These are phyloP conservation scores for Drosophila willistoni DNA, from an alignment of 1,140 invertebrate species.

Conservation along the genomic window DNA sequence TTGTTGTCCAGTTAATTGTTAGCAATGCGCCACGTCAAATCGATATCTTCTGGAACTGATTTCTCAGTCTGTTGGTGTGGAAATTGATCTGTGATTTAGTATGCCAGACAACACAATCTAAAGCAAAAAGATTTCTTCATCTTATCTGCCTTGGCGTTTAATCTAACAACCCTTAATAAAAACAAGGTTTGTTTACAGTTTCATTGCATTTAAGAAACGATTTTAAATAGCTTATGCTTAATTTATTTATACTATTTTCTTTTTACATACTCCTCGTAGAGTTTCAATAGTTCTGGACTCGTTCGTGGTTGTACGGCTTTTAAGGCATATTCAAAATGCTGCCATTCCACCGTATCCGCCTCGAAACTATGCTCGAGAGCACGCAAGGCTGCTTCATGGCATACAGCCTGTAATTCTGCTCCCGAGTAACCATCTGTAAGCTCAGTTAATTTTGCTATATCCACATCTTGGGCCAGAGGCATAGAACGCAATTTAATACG, in stretches of 20 bases:
- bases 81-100: constrained; percentile 1
- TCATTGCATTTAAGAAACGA: neutral
- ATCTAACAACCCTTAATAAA: constrained; percentile 10
- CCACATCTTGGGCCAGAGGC: constrained; percentile 86
- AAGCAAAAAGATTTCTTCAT: neutral
- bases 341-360: constrained; percentile 83
- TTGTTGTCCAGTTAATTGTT: constrained; percentile 24
- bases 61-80: neutral
- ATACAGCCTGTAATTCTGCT: constrained; percentile 94
- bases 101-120: neutral
- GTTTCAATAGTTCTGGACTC: constrained; percentile 86
- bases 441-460: constrained; percentile 86
- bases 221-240: neutral
- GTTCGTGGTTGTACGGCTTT: constrained; percentile 89
- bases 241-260: constrained; percentile 30
- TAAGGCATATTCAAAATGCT: constrained; percentile 89
- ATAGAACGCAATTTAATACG: constrained; percentile 87
- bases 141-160: neutral
- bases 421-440: constrained; percentile 92
- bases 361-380: constrained; percentile 90
- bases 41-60: neutral
- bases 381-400: constrained; percentile 92
- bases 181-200: neutral
- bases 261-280: constrained; percentile 86
- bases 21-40: neutral